phyloP scores from a whole-genome alignment of 2,113 vertebrate species.

The Furnarius figulus region DNA sequence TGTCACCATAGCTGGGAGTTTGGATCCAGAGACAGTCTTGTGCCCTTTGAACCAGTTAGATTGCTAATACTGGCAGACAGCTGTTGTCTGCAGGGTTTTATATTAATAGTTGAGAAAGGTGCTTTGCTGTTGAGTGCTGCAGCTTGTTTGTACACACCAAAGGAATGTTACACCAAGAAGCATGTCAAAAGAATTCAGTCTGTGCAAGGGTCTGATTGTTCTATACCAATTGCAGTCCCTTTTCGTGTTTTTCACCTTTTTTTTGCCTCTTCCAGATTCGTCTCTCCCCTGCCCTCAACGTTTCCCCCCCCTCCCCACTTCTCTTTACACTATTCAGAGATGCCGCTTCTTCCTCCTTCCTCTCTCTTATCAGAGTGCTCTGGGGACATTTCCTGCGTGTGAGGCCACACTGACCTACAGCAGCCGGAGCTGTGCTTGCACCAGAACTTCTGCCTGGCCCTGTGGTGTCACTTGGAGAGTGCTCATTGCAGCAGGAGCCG shows the following conservation, averaged over 20 bases:
- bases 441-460: not conserved
- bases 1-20: not conserved
- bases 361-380: not conserved
- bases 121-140: not conserved
- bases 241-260: not conserved
- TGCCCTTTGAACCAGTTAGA: not conserved
- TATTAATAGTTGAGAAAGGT: not conserved
- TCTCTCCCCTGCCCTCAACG: not conserved
- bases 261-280: not conserved
- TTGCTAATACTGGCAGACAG: not conserved
- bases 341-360: not conserved
- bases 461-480: not conserved
- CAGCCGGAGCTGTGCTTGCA: not conserved
- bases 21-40: not conserved
- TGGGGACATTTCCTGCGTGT: not conserved
- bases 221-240: not conserved
- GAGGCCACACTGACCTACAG: not conserved
- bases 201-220: not conserved
- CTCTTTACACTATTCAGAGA: rapidly evolving
- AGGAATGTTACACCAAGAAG: not conserved
- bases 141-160: not conserved
- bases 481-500: not conserved
- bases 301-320: not conserved
- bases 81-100: not conserved
- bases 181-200: not conserved